Conservation (phyloP, 2,888 invertebrate species). For the Dasypogon diadema region DNA sequence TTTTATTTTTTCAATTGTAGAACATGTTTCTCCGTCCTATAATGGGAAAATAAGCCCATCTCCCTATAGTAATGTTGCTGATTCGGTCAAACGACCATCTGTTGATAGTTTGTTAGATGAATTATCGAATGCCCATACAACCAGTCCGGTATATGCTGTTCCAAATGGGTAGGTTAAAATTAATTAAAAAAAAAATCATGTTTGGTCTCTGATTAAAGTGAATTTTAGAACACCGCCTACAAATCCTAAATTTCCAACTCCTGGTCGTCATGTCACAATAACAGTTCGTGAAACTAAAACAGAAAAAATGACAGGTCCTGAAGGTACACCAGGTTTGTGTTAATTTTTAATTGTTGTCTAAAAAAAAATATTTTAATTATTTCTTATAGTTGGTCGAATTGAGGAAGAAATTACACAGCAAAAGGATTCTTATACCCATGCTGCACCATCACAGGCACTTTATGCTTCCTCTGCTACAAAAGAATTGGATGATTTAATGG, state of each 20-base stretch:
- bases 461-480: conserved; percentile 88
- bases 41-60: conserved; percentile 63
- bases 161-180: conserved; percentile 76
- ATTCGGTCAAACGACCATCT: conserved; percentile 75
- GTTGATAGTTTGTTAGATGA: conserved; percentile 93
- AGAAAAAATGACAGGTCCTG: conserved; percentile 70
- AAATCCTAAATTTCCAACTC: conserved; percentile 63
- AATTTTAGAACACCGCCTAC: conserved; percentile 10
- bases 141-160: conserved; percentile 71
- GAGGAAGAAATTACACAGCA: conserved; percentile 66
- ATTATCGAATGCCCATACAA: conserved; percentile 70
- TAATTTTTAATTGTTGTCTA: background rate
- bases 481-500: conserved; percentile 96
- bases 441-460: conserved; percentile 52
- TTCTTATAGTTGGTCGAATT: conserved; percentile 62
- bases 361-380: background rate
- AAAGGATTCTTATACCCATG: conserved; percentile 63
- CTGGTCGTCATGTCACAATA: conserved; percentile 72
- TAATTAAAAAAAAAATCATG: background rate
- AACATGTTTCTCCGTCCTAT: conserved; percentile 63
- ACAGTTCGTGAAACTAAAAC: conserved; percentile 74
- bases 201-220: conserved; percentile 43
- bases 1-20: conserved; percentile 59
- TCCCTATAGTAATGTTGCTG: conserved; percentile 64
- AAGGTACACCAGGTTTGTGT: conserved; percentile 62